A percentile compares a stretch with the other conserved stretches of the same genome.
These are phyloP conservation scores for Hoplostethus atlanticus DNA, from an alignment of 2,797 vertebrate species.

Conservation along the genomic window DNA sequence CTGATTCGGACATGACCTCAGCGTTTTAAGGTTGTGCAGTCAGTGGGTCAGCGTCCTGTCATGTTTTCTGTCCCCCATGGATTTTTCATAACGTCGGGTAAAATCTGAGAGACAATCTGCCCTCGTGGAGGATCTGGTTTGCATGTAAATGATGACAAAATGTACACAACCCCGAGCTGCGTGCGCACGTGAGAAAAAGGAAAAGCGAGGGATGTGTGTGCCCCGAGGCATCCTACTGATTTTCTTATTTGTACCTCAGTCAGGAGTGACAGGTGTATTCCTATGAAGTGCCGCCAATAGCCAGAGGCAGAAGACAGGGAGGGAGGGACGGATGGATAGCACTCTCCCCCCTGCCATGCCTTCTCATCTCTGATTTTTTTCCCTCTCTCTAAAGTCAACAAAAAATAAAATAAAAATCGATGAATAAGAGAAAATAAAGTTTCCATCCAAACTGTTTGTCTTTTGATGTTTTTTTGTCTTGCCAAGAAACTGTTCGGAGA, in stretches of 20 bases:
- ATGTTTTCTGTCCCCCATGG: not conserved
- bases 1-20: no score
- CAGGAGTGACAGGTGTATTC: slow-evolving; percentile 17
- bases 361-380: slow-evolving; percentile 1
- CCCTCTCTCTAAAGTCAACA: no score
- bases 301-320: slow-evolving; percentile 8
- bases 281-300: slow-evolving; percentile 27
- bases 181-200: slow-evolving; percentile 5
- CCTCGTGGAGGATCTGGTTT: no score
- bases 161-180: not conserved
- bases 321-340: not conserved
- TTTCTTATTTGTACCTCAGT: slow-evolving; percentile 13
- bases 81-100: not conserved
- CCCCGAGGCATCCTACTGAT: slow-evolving; percentile 3
- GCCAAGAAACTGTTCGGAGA: slow-evolving; percentile 8
- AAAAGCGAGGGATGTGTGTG: not conserved
- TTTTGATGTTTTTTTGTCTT: not conserved
- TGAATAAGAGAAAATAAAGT: slow-evolving; percentile 17
- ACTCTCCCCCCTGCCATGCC: not conserved
- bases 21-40: not conserved
- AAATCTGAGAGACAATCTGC: no score
- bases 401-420: not conserved
- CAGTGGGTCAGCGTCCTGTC: not conserved
- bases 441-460: slow-evolving; percentile 4
- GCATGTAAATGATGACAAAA: no score